Evolutionary conservation across 2,888 invertebrate genomes (phyloP).

Genomic region (Drosophila greeni): DNA sequence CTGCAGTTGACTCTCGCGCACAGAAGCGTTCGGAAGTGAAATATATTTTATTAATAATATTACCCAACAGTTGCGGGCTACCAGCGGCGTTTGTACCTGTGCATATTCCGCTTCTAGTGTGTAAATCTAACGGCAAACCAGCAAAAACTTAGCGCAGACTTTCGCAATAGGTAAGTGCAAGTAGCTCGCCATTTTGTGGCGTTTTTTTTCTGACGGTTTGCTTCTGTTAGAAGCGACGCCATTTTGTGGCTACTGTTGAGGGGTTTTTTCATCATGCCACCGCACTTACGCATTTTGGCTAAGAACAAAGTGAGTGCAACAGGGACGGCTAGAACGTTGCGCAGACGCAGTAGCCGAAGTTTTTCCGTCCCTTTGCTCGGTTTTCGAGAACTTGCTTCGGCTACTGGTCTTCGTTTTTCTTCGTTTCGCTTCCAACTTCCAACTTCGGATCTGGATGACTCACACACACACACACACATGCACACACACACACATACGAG

Average conservation of each 20-base stretch:
- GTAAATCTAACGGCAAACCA: not conserved
- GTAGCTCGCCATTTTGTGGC: slow-evolving; percentile 60
- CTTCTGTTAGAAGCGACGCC: slow-evolving; percentile 47
- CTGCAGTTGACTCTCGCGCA: slow-evolving; percentile 80
- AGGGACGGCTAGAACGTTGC: slow-evolving; percentile 65
- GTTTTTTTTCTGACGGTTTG: slow-evolving; percentile 9
- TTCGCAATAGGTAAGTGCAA: slow-evolving; percentile 52
- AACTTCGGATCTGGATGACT: slow-evolving; percentile 56
- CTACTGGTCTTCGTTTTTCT: slow-evolving; percentile 78
- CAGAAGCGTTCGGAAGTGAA: slow-evolving; percentile 80
- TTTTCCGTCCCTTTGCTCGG: slow-evolving; percentile 23
- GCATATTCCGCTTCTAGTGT: slow-evolving; percentile 8
- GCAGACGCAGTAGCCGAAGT: slow-evolving; percentile 69
- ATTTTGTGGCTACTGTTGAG: slow-evolving; percentile 65
- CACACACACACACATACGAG: slow-evolving; percentile 30
- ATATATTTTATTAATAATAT: slow-evolving; percentile 79
- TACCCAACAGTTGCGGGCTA: slow-evolving; percentile 56
- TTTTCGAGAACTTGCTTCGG: slow-evolving; percentile 68
- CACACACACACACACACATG: slow-evolving; percentile 50
- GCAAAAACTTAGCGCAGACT: slow-evolving; percentile 10
- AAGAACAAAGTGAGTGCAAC: slow-evolving; percentile 22
- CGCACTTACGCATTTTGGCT: slow-evolving; percentile 49
- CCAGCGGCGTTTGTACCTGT: slow-evolving; percentile 13
- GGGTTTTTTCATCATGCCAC: slow-evolving; percentile 38
- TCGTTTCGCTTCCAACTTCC: slow-evolving; percentile 39